phyloP scores from a whole-genome alignment of 2,797 vertebrate genomes.

The Onychomys leucogaster region DNA sequence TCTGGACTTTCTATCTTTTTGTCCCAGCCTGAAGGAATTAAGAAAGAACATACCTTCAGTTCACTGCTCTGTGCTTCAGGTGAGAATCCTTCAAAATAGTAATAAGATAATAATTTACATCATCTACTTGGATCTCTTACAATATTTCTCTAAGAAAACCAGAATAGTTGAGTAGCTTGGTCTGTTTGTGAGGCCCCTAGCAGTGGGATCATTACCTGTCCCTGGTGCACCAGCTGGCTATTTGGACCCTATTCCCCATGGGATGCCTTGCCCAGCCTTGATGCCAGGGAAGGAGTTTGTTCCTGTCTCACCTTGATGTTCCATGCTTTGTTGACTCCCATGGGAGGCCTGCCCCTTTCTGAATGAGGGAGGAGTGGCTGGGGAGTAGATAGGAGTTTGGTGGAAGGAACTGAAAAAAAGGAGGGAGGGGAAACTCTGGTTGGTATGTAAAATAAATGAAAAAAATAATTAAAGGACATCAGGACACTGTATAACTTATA shows the following conservation, averaged over 20 bases:
- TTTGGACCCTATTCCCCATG: neutral
- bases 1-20: slow-evolving; percentile 44
- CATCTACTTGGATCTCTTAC: neutral
- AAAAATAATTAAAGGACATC: neutral
- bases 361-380: neutral
- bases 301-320: neutral
- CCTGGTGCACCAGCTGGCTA: neutral
- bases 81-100: slow-evolving; percentile 76
- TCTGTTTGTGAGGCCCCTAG: neutral
- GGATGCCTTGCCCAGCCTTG: neutral
- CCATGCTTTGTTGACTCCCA: neutral
- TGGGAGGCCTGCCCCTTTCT: neutral
- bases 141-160: neutral
- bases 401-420: neutral
- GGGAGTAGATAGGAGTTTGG: neutral
- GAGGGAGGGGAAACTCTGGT: neutral
- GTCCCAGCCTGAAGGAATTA: slow-evolving; percentile 87
- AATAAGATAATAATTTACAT: neutral
- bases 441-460: neutral
- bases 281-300: neutral
- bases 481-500: neutral
- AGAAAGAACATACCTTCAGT: slow-evolving; percentile 84
- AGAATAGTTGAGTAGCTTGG: neutral
- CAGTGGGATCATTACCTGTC: neutral
- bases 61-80: slow-evolving; percentile 85